phyloP scores from a whole-genome alignment of 1,140 invertebrate genomes.

The Anthonomus grandis region DNA sequence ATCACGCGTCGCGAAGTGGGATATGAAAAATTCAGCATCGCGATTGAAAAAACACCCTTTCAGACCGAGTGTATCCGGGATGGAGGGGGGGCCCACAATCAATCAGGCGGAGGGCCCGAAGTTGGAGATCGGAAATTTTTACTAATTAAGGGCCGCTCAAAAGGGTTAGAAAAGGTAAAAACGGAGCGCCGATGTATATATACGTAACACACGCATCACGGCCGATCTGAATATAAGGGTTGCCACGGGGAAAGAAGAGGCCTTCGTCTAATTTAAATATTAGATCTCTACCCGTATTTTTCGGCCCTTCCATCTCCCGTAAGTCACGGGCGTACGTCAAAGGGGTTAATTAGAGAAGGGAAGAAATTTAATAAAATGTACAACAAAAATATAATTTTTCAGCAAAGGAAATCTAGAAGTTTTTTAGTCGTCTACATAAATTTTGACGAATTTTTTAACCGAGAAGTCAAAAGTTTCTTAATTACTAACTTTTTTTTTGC shows the following conservation, averaged over 20 bases:
- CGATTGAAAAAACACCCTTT: slow-evolving; percentile 25
- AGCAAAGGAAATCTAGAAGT: too few species aligned
- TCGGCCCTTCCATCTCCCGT: not conserved
- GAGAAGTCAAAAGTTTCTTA: too few species aligned
- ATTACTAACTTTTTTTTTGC: too few species aligned
- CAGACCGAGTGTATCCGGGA: too few species aligned
- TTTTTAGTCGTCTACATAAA: too few species aligned
- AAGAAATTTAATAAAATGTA: too few species aligned
- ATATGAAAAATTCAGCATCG: slow-evolving; percentile 22
- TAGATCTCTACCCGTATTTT: slow-evolving; percentile 26
- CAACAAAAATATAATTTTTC: too few species aligned
- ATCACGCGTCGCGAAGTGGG: slow-evolving; percentile 22
- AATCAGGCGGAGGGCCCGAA: slow-evolving; percentile 13
- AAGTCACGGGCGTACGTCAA: slow-evolving; percentile 1
- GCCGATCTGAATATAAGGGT: slow-evolving; percentile 17
- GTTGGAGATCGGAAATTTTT: slow-evolving; percentile 27
- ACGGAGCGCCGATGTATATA: too few species aligned
- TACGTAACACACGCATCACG: slow-evolving; percentile 18
- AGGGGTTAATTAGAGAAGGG: slow-evolving; percentile 1
- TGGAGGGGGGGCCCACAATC: too few species aligned
- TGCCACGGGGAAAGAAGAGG: slow-evolving; percentile 23
- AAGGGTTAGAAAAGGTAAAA: slow-evolving; percentile 26
- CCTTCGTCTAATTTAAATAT: slow-evolving; percentile 28
- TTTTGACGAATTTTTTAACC: too few species aligned
- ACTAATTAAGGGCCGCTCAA: slow-evolving; percentile 24